Evolutionary conservation across 2,797 vertebrate species (phyloP), one percentile per base, ranked within the genome.

Genomic region (Eremophila alpestris): DNA sequence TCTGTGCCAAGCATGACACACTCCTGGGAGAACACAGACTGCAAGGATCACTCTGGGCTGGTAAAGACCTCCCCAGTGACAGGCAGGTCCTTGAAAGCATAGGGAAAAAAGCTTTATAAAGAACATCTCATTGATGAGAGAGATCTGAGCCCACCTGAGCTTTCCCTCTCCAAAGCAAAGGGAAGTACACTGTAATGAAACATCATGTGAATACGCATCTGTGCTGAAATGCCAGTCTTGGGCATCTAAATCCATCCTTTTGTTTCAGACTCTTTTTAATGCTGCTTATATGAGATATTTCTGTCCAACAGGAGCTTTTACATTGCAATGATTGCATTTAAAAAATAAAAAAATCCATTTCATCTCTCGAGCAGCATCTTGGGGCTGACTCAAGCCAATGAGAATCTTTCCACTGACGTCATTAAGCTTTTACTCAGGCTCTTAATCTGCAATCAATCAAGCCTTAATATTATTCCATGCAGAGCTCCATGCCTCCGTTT

Each of bases 381-480:
- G 91, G 54, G 63, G 36, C 74, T 83, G 67, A 80, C 85, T 96
- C 85, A 90, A 77, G 34, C 91, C 77, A 63, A 80, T 76, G 85
- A 91, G 79, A 88, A 88, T 94, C 93, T 94, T 94, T 96, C 85
- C 80, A 91, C 77, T 96, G 95, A 96, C 87, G 91, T 96, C 94
- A 96, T 18, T 91, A 91, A 94, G 91, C 95, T 94, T 97, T 94
- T 96, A 93, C 86, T 93, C 67, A 68, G 63, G 63, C 88, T 69
- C 56, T 94, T 96, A 96, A 94, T 94, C 95, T 94, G 80, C 93
- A 95, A 29, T 93, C 94, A 91, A 71, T 96, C 94, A 94, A 13
- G 52, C 34, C 46, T 93, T 94, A 89, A 90, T 89, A 90, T 83
- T 75, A 88, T 73, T 94, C 73, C 7, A 7, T 3, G 3, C 76